Evolutionary conservation across 2,888 invertebrate species (phyloP), one percentile per base, ranked within the genome.

Genomic region (Ichneumon xanthorius): DNA sequence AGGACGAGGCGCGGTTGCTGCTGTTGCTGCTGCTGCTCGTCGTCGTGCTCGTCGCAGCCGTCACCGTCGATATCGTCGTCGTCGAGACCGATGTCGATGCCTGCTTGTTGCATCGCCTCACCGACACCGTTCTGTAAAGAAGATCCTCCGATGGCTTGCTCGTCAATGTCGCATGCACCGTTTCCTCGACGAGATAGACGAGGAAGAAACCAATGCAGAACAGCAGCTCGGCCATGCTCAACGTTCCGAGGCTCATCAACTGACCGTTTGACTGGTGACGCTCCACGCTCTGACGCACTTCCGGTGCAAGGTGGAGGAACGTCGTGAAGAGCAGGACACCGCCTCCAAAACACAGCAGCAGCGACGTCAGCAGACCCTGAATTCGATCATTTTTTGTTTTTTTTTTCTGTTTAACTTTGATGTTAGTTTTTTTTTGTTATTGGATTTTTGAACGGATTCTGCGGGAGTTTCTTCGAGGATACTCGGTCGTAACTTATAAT

Each of bases 251-350:
- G 4, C 92, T 91, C 1, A 95, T 94, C 16, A 96, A 91, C 61
- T 93, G 93, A 0, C 94, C 94, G 33, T 93, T 92, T 1, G 91
- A 88, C 84, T 95, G 94, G 65, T 96, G 94, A 7, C 90, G 88
- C 48, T 94, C 94, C 86, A 96, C 95, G 85, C 95, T 95, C 86
- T 95, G 95, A n/a, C 96, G 93, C 19, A 96, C 96, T 93, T 96
- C 96, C 22, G 96, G 96, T 70, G 96, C 95, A 53, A 96, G 93
- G 89, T 96, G 96, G 4, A 96, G 92, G 90, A 96, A 96, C 11
- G 96, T 95, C 22, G 96, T 96, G 91, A 95, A 96, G 16, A 96
- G 93, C 33, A 96, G 93, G 7, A 96, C 96, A 19, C 96, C 96
- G 33, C 96, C 96, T 19, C 96, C 96, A 91, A 96, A 96, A 90